These are phyloP conservation scores for Tetramorium parvispinum DNA, from an alignment of 1,140 invertebrate genomes.

Conservation along the genomic window DNA sequence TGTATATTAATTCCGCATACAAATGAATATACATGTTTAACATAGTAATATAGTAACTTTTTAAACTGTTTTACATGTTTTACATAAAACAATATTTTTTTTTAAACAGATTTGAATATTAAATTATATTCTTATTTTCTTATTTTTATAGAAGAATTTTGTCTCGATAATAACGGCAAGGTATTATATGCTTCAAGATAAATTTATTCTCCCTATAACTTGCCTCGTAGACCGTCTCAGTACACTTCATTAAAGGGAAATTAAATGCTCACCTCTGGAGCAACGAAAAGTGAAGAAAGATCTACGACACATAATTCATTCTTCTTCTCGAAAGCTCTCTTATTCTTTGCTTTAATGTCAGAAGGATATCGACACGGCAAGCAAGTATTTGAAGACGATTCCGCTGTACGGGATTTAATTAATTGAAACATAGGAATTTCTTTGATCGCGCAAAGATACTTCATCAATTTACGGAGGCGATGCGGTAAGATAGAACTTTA, in stretches of 20 bases:
- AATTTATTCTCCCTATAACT: slow-evolving; percentile 25
- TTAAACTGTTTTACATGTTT: neutral
- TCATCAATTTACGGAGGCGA: slow-evolving; percentile 4
- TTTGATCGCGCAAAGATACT: slow-evolving; percentile 6
- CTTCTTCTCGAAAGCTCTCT: neutral
- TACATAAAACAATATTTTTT: neutral
- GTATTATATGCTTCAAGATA: slow-evolving; percentile 11
- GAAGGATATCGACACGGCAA: neutral
- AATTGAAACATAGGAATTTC: slow-evolving; percentile 3
- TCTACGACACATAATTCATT: slow-evolving; percentile 26
- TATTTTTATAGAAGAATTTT: slow-evolving; percentile 4
- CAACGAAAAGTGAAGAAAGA: neutral
- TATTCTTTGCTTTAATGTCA: slow-evolving; percentile 11
- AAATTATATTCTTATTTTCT: neutral
- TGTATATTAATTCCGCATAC: neutral
- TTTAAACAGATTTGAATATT: neutral
- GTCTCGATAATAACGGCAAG: neutral
- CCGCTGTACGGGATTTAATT: neutral
- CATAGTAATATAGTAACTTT: neutral
- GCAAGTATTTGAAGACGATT: neutral
- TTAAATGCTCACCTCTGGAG: slow-evolving; percentile 21
- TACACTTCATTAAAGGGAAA: slow-evolving; percentile 42
- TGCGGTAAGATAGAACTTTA: neutral
- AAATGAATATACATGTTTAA: neutral
- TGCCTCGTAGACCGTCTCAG: neutral